Evolutionary conservation across 1,140 invertebrate genomes (phyloP).

Genomic region (Myzus persicae): DNA sequence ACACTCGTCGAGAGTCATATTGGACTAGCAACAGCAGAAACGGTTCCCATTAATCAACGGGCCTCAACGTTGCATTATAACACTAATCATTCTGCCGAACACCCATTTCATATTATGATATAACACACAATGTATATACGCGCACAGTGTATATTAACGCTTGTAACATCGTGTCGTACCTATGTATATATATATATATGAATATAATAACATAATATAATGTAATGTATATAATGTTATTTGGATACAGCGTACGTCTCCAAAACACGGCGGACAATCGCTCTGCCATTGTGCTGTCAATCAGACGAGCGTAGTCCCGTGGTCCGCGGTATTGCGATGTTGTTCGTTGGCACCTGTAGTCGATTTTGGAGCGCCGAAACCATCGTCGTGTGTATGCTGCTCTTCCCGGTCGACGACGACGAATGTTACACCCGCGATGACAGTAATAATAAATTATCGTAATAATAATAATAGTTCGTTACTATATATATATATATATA

Average conservation of each 20-base stretch:
- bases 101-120: neutral
- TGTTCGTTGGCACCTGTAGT: neutral
- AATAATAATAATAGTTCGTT: neutral
- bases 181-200: neutral
- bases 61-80: neutral
- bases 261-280: neutral
- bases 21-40: neutral
- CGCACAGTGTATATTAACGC: neutral
- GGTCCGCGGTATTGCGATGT: neutral
- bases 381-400: neutral
- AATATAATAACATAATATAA: too few species aligned
- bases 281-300: conserved; percentile 40
- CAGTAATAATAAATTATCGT: neutral
- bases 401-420: neutral
- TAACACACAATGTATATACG: neutral
- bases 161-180: neutral
- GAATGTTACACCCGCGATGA: neutral
- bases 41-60: conserved; percentile 47
- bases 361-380: neutral
- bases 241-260: neutral
- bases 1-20: neutral
- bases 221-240: neutral
- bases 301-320: neutral
- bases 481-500: too few species aligned
- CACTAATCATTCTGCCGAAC: conserved; percentile 38